phyloP scores from a whole-genome alignment of 2,888 invertebrate genomes.

The Germaria angustata region DNA sequence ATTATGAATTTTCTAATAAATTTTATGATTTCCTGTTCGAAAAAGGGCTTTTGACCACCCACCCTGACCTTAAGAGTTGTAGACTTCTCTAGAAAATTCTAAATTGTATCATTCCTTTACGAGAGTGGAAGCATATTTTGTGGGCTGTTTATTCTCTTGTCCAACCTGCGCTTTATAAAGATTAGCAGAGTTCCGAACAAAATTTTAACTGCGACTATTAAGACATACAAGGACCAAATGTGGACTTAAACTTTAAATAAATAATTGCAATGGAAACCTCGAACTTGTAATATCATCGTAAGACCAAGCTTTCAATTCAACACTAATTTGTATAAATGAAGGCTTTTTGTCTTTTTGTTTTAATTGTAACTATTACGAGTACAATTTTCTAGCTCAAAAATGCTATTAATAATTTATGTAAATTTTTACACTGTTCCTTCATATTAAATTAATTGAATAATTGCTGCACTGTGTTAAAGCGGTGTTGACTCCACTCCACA shows the following conservation, averaged over 20 bases:
- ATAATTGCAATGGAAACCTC: neutral
- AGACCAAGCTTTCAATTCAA: constrained; percentile 13
- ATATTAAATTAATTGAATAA: constrained; percentile 56
- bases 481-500: neutral
- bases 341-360: constrained; percentile 49
- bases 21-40: too few relatives aligned
- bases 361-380: neutral
- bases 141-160: too few relatives aligned
- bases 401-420: constrained; percentile 31
- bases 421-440: constrained; percentile 12
- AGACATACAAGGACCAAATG: neutral
- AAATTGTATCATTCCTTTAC: too few relatives aligned
- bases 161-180: too few relatives aligned
- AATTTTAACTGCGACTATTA: neutral
- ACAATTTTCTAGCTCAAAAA: neutral
- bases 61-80: too few relatives aligned
- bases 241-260: neutral
- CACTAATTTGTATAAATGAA: constrained; percentile 48
- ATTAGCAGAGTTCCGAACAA: neutral
- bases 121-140: too few relatives aligned
- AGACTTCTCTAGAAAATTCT: too few relatives aligned
- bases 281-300: neutral
- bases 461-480: constrained; percentile 38
- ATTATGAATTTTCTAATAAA: too few relatives aligned
- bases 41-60: too few relatives aligned